Base-by-base conservation (phyloP, 2,888 invertebrate genomes). In the Acleris sparsana region DNA sequence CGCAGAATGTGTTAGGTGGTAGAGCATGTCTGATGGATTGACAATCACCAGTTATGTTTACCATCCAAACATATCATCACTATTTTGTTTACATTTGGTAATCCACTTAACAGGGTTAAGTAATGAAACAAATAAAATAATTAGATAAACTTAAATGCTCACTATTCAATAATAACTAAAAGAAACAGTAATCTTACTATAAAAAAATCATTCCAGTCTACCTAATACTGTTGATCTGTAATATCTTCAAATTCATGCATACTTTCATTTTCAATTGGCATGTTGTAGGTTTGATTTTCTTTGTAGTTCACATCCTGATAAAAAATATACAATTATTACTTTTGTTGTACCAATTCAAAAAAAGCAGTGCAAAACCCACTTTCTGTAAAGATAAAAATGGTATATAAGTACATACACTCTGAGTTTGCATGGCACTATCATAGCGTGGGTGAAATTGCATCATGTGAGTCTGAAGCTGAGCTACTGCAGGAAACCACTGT, bases 401-500 rank as follows among this genome's bases (percentile, higher is more conserved):
- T 16, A 16, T 43, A 5, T 44, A 6, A 53, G 59, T 55, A 74
- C 81, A 72, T 77, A 85, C 87, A 73, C 73, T 70, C 70, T 75
- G 77, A 64, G 69, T 75, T 63, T 75, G 72, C 63, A 79, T 70
- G 51, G 73, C 78, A 70, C 73, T 68, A 46, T 88, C 85, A 71
- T 77, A 75, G 56, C 74, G 77, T 25, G 86, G 82, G 71, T 91
- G 91, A 70, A 79, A 79, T 71, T 88, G 85, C 63, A 73, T 84
- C 72, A 83, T 88, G 69, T 93, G 93, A 5, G 71, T 75, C 72
- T 84, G 82, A n/a, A 92, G 79, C 51, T 77, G 75, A 33, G 77
- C 70, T 69, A 85, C 76, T 18, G 84, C 77, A 55, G 80, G 74
- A 70, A 84, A 88, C 80, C 84, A 86, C 48, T 83, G 82, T 2